Percentiles rank a stretch among this genome's conserved stretches.
Conservation (phyloP, 2,113 vertebrate genomes). For the Callaeas wilsoni region DNA sequence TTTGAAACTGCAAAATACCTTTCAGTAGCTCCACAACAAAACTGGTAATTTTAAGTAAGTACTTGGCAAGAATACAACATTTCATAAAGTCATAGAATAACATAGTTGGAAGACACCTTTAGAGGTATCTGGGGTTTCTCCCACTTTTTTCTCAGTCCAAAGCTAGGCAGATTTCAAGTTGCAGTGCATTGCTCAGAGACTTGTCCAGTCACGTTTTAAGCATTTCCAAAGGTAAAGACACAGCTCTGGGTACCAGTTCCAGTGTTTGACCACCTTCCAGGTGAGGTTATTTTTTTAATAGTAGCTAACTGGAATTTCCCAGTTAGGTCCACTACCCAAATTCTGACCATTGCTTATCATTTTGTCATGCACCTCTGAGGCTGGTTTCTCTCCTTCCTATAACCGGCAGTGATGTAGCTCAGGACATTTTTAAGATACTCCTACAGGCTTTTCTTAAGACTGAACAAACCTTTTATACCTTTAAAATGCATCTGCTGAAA, state of each 20-base stretch:
- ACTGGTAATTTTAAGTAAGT: background rate
- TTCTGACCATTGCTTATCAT: background rate
- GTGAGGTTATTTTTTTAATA: background rate
- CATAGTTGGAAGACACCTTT: background rate
- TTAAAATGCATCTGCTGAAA: background rate
- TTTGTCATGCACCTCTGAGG: background rate
- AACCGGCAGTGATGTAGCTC: background rate
- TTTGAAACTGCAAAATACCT: background rate
- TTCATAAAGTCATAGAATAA: background rate
- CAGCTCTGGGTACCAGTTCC: background rate
- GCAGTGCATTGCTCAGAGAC: background rate
- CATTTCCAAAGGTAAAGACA: background rate
- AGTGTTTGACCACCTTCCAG: background rate
- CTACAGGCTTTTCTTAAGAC: background rate
- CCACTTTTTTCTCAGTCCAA: background rate
- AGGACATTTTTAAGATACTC: background rate
- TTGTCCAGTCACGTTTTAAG: background rate
- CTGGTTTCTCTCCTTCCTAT: background rate
- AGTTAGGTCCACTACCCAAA: background rate
- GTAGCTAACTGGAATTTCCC: background rate
- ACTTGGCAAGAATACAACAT: background rate
- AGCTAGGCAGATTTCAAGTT: background rate
- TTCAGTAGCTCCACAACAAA: background rate
- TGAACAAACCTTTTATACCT: background rate
- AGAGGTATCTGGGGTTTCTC: background rate